phyloP scores from a whole-genome alignment of 2,797 vertebrate species.

The Orestias chungarensis region DNA sequence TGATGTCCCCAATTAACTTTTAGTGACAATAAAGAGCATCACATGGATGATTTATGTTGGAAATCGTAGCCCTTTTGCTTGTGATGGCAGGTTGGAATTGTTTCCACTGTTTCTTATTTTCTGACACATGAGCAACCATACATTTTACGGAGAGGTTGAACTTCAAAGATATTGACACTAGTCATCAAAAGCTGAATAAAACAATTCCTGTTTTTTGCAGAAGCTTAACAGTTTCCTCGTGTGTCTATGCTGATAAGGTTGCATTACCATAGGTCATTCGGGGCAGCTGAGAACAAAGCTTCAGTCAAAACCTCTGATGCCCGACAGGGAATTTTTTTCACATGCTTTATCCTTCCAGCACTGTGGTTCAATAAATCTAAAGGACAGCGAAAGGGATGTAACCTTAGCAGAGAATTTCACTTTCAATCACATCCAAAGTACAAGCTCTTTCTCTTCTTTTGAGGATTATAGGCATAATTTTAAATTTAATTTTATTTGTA shows the following conservation, averaged over 20 bases:
- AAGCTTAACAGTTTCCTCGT: constrained; percentile 5
- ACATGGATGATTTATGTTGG: not conserved
- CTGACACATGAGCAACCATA: not conserved
- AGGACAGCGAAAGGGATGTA: not conserved
- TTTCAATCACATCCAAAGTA: constrained; percentile 2
- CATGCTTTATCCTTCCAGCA: not conserved
- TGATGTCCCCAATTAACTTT: not conserved
- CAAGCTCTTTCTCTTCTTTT: not conserved
- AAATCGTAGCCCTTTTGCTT: not conserved
- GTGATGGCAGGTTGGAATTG: not conserved
- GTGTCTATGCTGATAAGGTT: constrained; percentile 8
- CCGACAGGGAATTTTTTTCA: not conserved
- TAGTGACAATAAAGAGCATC: not conserved
- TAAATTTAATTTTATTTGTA: too few species aligned
- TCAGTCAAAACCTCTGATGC: not conserved
- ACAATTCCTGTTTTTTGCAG: not conserved
- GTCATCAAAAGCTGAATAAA: not conserved
- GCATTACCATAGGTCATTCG: constrained; percentile 26
- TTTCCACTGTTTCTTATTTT: not conserved
- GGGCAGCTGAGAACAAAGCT: constrained; percentile 13
- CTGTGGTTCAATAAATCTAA: constrained; percentile 1
- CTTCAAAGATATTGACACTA: not conserved
- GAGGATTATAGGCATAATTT: not conserved
- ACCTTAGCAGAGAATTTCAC: not conserved
- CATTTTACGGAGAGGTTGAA: not conserved